Evolutionary conservation across 1,140 invertebrate species (phyloP).

Genomic region (Saccostrea echinata): DNA sequence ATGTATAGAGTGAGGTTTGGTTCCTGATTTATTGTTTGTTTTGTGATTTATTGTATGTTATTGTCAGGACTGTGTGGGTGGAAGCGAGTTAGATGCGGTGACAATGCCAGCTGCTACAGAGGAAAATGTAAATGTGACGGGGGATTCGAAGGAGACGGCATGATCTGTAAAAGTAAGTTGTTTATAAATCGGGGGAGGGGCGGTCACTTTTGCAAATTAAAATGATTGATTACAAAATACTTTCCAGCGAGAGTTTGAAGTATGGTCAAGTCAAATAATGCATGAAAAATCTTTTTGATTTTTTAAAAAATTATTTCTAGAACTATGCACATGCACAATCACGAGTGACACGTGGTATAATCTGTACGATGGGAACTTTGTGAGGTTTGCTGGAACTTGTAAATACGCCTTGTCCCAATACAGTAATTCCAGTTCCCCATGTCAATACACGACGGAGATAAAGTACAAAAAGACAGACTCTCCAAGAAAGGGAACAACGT

Average conservation of each 20-base stretch:
- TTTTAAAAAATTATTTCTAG: conserved; percentile 73
- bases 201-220: no score
- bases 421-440: conserved; percentile 44
- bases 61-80: neutral
- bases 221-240: no score
- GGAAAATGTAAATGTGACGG: conserved; percentile 39
- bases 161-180: conserved; percentile 36
- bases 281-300: neutral
- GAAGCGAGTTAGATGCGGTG: neutral
- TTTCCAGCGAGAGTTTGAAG: no score
- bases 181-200: neutral
- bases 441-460: conserved; percentile 90
- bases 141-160: conserved; percentile 36
- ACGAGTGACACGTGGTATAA: conserved; percentile 95
- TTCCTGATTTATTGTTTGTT: neutral
- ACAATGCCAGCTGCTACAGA: neutral
- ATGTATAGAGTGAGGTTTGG: neutral
- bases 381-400: conserved; percentile 87
- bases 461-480: conserved; percentile 84
- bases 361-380: conserved; percentile 94
- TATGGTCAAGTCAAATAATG: neutral
- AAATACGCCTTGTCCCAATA: conserved; percentile 75
- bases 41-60: neutral
- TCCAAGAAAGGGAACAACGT: neutral
- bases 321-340: conserved; percentile 91